Evolutionary conservation across 2,113 vertebrate genomes (phyloP).

Genomic region (Mesoclemmys tuberculata): DNA sequence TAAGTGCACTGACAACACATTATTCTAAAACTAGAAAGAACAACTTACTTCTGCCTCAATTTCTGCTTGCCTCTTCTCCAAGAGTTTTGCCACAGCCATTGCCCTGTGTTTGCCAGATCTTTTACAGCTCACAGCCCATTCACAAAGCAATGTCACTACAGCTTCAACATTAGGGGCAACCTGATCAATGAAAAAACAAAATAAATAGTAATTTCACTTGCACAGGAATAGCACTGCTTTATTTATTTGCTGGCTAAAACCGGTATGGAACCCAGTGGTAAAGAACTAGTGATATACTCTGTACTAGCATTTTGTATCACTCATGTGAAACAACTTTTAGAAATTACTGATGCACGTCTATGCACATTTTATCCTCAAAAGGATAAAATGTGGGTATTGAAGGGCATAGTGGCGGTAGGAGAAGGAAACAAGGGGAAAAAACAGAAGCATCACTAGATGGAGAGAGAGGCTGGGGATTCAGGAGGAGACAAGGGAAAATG

Average conservation of each 20-base stretch:
- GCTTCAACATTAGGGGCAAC: slow-evolving; percentile 72
- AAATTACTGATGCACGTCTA: too few species aligned
- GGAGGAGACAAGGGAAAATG: background rate
- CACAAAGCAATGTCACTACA: slow-evolving; percentile 75
- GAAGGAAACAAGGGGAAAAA: background rate
- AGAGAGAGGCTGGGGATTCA: background rate
- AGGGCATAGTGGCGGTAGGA: background rate
- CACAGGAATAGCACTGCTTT: background rate
- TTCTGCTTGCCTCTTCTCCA: slow-evolving; percentile 82
- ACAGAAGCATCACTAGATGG: too few species aligned
- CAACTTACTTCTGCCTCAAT: slow-evolving; percentile 78
- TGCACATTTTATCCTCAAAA: background rate
- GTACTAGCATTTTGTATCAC: background rate
- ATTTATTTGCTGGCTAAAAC: background rate
- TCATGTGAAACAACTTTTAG: background rate
- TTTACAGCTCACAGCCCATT: slow-evolving; percentile 82
- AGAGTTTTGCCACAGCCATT: slow-evolving; percentile 78
- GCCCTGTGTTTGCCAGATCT: slow-evolving; percentile 79
- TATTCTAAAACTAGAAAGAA: background rate
- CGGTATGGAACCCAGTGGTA: rapidly evolving
- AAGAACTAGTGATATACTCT: background rate
- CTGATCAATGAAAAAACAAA: slow-evolving; percentile 20
- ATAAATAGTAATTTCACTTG: background rate
- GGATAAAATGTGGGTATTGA: background rate
- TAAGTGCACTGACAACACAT: background rate